Percentiles rank a stretch among this genome's conserved stretches.
Conservation (phyloP, 2,797 vertebrate species). For the Hypotaenidia philippensis region DNA sequence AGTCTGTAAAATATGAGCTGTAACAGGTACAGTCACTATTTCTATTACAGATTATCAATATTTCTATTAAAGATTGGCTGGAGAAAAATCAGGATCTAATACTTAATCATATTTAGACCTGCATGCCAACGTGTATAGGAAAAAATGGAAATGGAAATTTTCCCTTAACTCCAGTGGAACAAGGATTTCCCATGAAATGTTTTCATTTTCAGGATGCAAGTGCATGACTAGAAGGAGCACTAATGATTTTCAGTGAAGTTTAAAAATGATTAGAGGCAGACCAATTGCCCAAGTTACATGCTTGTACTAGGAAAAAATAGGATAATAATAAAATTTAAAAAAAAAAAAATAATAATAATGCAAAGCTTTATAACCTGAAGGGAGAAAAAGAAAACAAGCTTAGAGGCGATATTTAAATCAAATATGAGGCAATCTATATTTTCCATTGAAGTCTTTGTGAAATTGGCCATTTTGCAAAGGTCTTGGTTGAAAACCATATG, state of each 20-base stretch:
- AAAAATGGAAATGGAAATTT: neutral
- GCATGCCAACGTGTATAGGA: neutral
- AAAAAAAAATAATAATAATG: neutral
- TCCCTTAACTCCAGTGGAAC: neutral
- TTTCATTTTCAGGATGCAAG: neutral
- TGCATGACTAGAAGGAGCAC: neutral
- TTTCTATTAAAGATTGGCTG: neutral
- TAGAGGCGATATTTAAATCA: neutral
- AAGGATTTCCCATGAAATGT: neutral
- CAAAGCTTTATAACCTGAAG: neutral
- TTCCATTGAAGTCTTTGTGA: slow-evolving; percentile 30
- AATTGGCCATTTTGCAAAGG: slow-evolving; percentile 37
- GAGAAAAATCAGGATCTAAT: neutral
- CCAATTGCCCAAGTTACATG: neutral
- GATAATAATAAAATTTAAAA: neutral
- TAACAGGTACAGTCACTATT: neutral
- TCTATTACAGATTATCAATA: neutral
- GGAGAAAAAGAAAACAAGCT: neutral
- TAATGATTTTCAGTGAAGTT: neutral
- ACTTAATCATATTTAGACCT: neutral
- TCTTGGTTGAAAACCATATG: slow-evolving; percentile 23
- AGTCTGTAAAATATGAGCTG: neutral
- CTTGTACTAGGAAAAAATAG: neutral
- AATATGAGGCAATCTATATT: slow-evolving; percentile 40
- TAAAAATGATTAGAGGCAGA: neutral